Percentiles rank a stretch among this genome's conserved stretches.
Conservation (phyloP, 2,797 vertebrate species). For the Parauchenoglanis punctatus region DNA sequence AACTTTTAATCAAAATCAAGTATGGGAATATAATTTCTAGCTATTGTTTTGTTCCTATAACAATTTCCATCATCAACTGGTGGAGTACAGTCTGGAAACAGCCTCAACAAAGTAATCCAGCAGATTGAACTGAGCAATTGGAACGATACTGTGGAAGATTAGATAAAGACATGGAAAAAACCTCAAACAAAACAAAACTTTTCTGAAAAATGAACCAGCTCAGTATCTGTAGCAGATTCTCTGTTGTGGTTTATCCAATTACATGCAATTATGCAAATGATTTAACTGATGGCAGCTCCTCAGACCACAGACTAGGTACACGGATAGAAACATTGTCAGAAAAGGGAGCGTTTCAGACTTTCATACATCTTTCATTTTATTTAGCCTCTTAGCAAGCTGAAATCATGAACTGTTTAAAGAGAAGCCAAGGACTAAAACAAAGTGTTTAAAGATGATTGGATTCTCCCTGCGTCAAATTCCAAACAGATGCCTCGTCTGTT, state of each 20-base stretch:
- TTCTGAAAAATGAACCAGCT: neutral
- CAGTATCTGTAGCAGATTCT: neutral
- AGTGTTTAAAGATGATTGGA: neutral
- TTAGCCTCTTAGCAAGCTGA: neutral
- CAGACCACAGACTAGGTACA: neutral
- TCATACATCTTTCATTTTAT: neutral
- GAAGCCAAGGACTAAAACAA: neutral
- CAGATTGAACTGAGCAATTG: neutral
- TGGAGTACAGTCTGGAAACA: neutral
- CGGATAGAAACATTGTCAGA: neutral
- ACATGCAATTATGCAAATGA: neutral
- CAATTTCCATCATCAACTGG: neutral
- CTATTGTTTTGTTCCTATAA: neutral
- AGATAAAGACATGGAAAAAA: neutral
- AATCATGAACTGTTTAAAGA: neutral
- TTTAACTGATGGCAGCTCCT: neutral
- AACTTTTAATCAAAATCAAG: neutral
- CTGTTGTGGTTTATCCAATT: neutral
- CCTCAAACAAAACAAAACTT: neutral
- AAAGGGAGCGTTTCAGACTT: neutral
- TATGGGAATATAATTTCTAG: neutral
- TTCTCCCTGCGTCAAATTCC: neutral
- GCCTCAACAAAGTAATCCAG: neutral
- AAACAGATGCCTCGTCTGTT: conserved; percentile 11
- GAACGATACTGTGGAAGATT: neutral